Conservation (phyloP, 2,888 invertebrate genomes). For the Drosophila lacicola region DNA sequence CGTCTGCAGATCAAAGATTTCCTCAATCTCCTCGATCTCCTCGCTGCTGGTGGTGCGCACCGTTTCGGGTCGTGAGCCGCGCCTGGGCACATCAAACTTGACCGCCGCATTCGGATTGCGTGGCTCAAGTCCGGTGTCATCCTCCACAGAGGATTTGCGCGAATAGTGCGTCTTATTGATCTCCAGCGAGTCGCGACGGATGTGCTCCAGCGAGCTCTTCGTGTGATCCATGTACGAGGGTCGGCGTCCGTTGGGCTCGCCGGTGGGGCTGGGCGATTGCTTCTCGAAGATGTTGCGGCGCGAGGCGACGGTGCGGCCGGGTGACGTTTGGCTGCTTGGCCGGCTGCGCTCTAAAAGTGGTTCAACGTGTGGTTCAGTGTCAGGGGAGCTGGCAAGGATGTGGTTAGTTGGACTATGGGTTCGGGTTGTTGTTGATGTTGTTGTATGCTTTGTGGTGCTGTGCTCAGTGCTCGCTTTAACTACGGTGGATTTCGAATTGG, state of each 20-base stretch:
- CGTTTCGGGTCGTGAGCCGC: slow-evolving; percentile 85
- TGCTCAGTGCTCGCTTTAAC: slow-evolving; percentile 76
- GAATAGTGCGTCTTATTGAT: slow-evolving; percentile 82
- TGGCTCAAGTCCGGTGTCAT: slow-evolving; percentile 82
- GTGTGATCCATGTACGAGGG: slow-evolving; percentile 85
- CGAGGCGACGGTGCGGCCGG: slow-evolving; percentile 79
- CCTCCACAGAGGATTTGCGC: slow-evolving; percentile 81
- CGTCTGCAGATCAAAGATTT: slow-evolving; percentile 89
- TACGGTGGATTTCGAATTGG: slow-evolving; percentile 46
- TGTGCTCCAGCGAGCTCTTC: slow-evolving; percentile 84
- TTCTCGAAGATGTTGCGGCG: slow-evolving; percentile 83
- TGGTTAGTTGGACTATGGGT: slow-evolving; percentile 65
- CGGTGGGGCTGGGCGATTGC: slow-evolving; percentile 40
- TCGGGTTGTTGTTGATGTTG: slow-evolving; percentile 34
- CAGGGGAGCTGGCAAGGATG: slow-evolving; percentile 54
- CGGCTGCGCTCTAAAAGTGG: slow-evolving; percentile 71
- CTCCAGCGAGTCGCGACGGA: slow-evolving; percentile 83
- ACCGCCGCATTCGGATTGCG: slow-evolving; percentile 86
- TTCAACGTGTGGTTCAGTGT: slow-evolving; percentile 72
- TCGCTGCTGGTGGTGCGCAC: slow-evolving; percentile 84
- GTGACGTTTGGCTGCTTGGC: slow-evolving; percentile 23
- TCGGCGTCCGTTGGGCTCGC: slow-evolving; percentile 60
- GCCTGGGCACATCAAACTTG: slow-evolving; percentile 89
- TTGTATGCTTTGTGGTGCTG: slow-evolving; percentile 60
- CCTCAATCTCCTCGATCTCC: slow-evolving; percentile 86